Evolutionary conservation across 2,797 vertebrate species (phyloP).

Genomic region (Amazona ochrocephala): DNA sequence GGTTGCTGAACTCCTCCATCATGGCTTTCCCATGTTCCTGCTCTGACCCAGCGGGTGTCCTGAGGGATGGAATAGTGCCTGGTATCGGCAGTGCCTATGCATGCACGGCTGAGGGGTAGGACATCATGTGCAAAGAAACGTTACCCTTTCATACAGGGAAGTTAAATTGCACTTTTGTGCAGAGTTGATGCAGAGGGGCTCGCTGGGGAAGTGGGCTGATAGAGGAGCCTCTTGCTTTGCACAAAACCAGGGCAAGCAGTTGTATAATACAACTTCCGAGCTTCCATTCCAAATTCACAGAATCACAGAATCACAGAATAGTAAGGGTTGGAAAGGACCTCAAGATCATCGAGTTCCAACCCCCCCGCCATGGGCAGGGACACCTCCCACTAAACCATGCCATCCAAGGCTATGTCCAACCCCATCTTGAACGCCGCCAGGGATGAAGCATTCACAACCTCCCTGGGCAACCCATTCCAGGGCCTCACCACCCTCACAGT

Average conservation of each 20-base stretch:
- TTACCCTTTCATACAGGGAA: not conserved
- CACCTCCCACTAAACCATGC: no score
- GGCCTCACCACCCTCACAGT: no score
- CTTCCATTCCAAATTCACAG: not conserved
- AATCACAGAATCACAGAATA: no score
- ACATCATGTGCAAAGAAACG: not conserved
- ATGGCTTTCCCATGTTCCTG: not conserved
- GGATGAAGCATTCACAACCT: no score
- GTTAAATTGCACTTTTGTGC: not conserved
- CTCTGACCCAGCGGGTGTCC: not conserved
- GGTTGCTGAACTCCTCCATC: constrained; percentile 49
- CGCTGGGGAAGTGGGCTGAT: not conserved
- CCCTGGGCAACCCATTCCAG: no score
- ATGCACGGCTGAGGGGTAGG: rapidly evolving
- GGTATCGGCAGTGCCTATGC: not conserved
- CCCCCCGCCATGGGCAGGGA: no score
- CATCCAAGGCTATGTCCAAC: no score
- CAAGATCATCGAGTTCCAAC: no score
- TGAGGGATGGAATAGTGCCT: not conserved
- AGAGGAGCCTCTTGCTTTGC: not conserved
- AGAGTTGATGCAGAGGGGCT: not conserved
- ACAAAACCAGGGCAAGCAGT: not conserved
- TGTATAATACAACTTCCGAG: not conserved
- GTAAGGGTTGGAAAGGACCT: no score
- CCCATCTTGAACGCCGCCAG: no score